Evolutionary conservation across 2,797 vertebrate species (phyloP).

Genomic region (Brachyrhaphis roseni): DNA sequence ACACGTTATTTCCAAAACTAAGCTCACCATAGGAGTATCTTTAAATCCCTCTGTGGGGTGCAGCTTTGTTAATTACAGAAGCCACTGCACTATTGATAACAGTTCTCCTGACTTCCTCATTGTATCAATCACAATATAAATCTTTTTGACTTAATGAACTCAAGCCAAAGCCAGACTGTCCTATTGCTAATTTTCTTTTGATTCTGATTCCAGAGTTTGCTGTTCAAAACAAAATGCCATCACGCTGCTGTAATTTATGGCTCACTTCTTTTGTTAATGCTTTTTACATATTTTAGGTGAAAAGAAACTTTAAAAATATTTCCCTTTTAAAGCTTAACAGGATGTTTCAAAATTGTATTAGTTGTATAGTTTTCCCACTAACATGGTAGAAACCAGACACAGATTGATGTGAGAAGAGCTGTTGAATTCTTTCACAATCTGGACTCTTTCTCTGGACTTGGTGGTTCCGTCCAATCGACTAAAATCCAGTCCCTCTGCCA

Average conservation of each 20-base stretch:
- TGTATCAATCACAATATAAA: not conserved
- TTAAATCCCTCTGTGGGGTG: not conserved
- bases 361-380: constrained; percentile 65
- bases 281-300: not conserved
- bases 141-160: not conserved
- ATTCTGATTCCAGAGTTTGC: not conserved
- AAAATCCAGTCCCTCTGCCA: constrained; percentile 94
- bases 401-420: constrained; percentile 86
- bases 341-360: not conserved
- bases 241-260: not conserved
- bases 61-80: not conserved
- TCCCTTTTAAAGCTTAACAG: not conserved
- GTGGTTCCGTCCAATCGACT: constrained; percentile 92
- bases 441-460: constrained; percentile 91
- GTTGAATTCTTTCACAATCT: constrained; percentile 95
- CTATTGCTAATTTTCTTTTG: not conserved
- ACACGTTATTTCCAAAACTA: not conserved
- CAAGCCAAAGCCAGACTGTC: not conserved
- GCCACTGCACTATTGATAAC: not conserved
- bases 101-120: not conserved
- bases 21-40: not conserved
- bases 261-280: not conserved
- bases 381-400: constrained; percentile 97
- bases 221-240: not conserved
- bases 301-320: not conserved